phyloP scores from a whole-genome alignment of 2,113 vertebrate genomes.

The Hippocampus comes region DNA sequence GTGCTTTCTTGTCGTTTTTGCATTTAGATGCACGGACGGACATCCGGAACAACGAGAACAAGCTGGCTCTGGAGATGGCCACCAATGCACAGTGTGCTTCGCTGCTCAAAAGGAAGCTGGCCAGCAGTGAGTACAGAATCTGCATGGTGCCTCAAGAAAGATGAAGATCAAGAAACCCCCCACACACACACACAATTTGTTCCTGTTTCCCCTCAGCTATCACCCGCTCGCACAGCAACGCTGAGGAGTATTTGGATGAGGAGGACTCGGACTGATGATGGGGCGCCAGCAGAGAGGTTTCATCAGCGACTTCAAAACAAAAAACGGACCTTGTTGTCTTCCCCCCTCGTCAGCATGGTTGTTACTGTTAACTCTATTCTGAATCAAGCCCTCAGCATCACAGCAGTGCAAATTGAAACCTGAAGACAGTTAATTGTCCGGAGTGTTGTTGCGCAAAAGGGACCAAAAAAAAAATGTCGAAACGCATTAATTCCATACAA shows the following conservation, averaged over 20 bases:
- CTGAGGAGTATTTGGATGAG: slow-evolving; percentile 95
- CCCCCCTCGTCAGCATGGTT: slow-evolving; percentile 9
- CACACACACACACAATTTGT: background rate
- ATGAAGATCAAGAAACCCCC: background rate
- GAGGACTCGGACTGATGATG: slow-evolving; percentile 89
- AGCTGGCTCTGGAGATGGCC: slow-evolving; percentile 92
- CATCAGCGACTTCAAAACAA: slow-evolving; percentile 22
- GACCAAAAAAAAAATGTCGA: slow-evolving; percentile 24
- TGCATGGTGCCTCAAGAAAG: background rate
- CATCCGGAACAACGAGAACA: slow-evolving; percentile 93
- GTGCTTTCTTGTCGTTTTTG: background rate
- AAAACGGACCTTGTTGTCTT: slow-evolving; percentile 34
- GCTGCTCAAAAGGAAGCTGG: slow-evolving; percentile 86
- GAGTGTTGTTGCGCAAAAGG: slow-evolving; percentile 8
- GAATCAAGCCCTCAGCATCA: slow-evolving; percentile 13
- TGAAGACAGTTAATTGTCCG: slow-evolving; percentile 17
- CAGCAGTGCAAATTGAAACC: slow-evolving; percentile 19
- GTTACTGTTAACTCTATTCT: slow-evolving; percentile 36
- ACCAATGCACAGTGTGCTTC: slow-evolving; percentile 90
- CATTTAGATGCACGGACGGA: slow-evolving; percentile 85
- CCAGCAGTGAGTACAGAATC: slow-evolving; percentile 62
- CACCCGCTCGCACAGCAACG: slow-evolving; percentile 84
- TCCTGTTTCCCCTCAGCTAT: slow-evolving; percentile 63
- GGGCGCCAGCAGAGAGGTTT: slow-evolving; percentile 26
- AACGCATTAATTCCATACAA: slow-evolving; percentile 35